phyloP scores from a whole-genome alignment of 1,140 invertebrate species.

The Aphidius ervi region DNA sequence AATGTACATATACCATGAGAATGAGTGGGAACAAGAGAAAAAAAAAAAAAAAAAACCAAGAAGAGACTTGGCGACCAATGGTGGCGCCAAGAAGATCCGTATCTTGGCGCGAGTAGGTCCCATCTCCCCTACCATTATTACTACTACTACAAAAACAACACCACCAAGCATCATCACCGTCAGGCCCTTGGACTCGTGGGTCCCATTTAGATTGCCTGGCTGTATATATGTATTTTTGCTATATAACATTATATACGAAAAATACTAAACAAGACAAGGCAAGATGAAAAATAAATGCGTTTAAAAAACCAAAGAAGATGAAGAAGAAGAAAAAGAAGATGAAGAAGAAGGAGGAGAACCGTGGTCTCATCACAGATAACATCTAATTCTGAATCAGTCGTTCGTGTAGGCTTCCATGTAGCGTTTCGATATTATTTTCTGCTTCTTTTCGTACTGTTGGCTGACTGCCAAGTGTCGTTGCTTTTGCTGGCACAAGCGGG shows the following conservation, averaged over 20 bases:
- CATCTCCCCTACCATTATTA: slow-evolving; percentile 4
- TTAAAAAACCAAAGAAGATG: slow-evolving; percentile 4
- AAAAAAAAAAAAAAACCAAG: slow-evolving; percentile 13
- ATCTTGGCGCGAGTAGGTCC: slow-evolving; percentile 38
- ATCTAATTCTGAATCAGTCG: slow-evolving; percentile 49
- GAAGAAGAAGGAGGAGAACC: slow-evolving; percentile 15
- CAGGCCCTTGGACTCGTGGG: not conserved
- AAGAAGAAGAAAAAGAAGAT: slow-evolving; percentile 12
- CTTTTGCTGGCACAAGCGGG: slow-evolving; percentile 15
- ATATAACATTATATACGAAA: not conserved
- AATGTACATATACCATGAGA: not conserved
- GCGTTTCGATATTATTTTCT: slow-evolving; percentile 9
- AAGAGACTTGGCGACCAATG: slow-evolving; percentile 26
- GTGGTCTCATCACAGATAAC: slow-evolving; percentile 47
- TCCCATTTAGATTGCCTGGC: not conserved
- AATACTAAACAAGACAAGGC: slow-evolving; percentile 9
- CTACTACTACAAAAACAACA: too few species aligned
- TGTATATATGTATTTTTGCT: not conserved
- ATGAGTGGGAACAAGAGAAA: slow-evolving; percentile 11
- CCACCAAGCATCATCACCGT: not conserved
- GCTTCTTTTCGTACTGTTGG: slow-evolving; percentile 15
- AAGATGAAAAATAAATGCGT: slow-evolving; percentile 8
- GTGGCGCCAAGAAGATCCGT: slow-evolving; percentile 48
- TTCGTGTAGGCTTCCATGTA: slow-evolving; percentile 31
- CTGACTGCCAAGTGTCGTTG: slow-evolving; percentile 22